A percentile compares a stretch with the other conserved stretches of the same genome.
phyloP scores from a whole-genome alignment of 2,113 vertebrate genomes.

The Dromiciops gliroides region DNA sequence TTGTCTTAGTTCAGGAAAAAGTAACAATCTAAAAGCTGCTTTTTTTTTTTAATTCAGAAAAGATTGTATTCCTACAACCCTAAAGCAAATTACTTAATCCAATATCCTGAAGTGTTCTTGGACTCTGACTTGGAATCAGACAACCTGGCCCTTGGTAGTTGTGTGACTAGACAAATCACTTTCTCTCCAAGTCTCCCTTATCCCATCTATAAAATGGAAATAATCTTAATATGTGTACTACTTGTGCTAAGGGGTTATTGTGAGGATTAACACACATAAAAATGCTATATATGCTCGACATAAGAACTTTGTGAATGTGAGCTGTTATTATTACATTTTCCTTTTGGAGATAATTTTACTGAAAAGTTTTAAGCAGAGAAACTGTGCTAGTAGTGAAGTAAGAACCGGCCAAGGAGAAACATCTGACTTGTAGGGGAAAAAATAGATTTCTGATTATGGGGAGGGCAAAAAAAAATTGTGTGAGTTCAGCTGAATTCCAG shows the following conservation, averaged over 20 bases:
- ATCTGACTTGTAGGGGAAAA: slow-evolving; percentile 47
- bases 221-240: background rate
- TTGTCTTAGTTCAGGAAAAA: background rate
- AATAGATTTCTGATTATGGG: slow-evolving; percentile 35
- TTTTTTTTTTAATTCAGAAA: background rate
- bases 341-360: background rate
- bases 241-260: background rate
- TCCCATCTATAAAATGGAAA: background rate
- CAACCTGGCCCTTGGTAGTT: background rate
- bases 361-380: background rate
- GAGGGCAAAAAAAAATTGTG: slow-evolving; percentile 36
- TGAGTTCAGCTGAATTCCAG: slow-evolving; percentile 59
- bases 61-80: background rate
- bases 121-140: background rate
- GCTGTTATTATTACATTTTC: background rate
- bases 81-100: background rate
- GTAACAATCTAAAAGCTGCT: background rate
- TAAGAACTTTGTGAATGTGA: slow-evolving; percentile 1
- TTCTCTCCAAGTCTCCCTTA: background rate
- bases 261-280: background rate
- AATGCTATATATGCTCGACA: background rate
- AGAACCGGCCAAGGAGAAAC: slow-evolving; percentile 26
- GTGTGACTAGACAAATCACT: background rate
- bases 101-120: background rate
- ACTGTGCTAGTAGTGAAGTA: background rate